Percentiles rank a stretch among this genome's conserved stretches.
These are phyloP conservation scores for Astur gentilis DNA, from an alignment of 2,113 vertebrate species.

Conservation along the genomic window DNA sequence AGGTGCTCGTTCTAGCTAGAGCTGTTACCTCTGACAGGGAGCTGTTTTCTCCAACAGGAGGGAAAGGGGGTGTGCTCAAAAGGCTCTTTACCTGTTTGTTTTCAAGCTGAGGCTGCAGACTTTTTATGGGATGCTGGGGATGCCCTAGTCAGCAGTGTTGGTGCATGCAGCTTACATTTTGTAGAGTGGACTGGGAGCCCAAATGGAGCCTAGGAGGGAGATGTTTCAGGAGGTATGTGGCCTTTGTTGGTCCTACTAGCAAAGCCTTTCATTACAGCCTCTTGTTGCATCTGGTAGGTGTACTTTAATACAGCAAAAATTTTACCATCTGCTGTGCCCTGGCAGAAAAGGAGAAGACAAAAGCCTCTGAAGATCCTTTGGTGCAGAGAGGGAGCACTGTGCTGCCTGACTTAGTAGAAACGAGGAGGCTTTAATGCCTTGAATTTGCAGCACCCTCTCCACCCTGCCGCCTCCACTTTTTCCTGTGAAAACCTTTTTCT, in stretches of 20 bases:
- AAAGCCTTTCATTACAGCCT: background rate
- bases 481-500: background rate
- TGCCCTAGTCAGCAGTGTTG: background rate
- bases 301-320: fast-evolving
- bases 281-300: background rate
- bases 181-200: background rate
- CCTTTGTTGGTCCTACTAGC: fast-evolving
- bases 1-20: background rate
- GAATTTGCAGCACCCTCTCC: background rate
- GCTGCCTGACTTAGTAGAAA: background rate
- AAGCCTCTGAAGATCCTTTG: background rate
- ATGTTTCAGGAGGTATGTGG: fast-evolving
- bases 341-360: background rate
- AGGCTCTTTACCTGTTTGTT: background rate
- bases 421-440: background rate
- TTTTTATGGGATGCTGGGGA: background rate
- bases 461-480: background rate
- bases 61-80: background rate
- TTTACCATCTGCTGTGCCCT: background rate
- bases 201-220: background rate
- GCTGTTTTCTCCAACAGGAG: background rate
- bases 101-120: background rate
- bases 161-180: background rate
- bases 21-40: background rate
- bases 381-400: background rate